Evolutionary conservation across 2,113 vertebrate species (phyloP).

Genomic region (Eleginops maclovinus): DNA sequence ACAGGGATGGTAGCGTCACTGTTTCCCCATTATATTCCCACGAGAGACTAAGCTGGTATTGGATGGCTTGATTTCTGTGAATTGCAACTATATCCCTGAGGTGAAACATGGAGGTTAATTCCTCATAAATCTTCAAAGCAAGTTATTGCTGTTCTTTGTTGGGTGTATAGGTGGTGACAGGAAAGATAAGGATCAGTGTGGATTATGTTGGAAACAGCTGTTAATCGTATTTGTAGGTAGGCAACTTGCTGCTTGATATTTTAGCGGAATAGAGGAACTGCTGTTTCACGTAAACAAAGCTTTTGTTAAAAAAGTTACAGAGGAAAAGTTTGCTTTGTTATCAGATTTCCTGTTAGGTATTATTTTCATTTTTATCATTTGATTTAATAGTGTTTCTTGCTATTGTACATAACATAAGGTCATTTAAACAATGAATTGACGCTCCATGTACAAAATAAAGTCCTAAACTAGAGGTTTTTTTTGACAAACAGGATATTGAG

Average conservation of each 20-base stretch:
- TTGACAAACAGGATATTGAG: too few relatives aligned
- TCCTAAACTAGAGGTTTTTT: too few relatives aligned
- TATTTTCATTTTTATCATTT: too few relatives aligned
- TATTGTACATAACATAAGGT: too few relatives aligned
- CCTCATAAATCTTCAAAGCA: neutral
- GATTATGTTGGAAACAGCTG: neutral
- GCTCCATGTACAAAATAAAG: too few relatives aligned
- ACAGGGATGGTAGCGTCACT: too few relatives aligned
- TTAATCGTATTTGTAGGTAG: neutral
- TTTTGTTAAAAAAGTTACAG: neutral
- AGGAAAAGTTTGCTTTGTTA: neutral
- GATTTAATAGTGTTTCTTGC: too few relatives aligned
- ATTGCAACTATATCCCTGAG: neutral
- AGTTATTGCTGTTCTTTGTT: slow-evolving; percentile 9
- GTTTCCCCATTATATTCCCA: too few relatives aligned
- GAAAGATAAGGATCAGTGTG: neutral
- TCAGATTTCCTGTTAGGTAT: too few relatives aligned
- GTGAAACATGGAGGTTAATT: neutral
- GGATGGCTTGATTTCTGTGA: neutral
- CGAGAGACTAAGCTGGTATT: neutral
- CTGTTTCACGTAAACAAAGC: neutral
- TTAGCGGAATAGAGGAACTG: neutral
- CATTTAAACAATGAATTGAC: too few relatives aligned
- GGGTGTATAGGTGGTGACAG: neutral
- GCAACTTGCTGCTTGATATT: neutral